Percentiles rank a stretch among this genome's conserved stretches.
Evolutionary conservation across 1,140 invertebrate genomes (phyloP).

Genomic region (Aradophagus sp.): DNA sequence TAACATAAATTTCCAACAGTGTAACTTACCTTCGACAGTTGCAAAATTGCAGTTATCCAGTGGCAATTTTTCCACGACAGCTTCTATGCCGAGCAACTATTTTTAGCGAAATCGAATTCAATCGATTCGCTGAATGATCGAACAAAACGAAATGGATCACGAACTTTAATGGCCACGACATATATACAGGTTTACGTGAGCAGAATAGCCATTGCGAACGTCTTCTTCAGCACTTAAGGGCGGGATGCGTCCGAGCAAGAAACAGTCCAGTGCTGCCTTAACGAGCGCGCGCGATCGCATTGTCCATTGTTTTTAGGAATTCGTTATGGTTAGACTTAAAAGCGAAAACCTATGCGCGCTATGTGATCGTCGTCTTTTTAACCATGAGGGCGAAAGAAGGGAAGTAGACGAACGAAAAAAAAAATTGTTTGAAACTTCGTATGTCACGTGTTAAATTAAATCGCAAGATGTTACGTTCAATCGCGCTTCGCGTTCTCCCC

Average conservation of each 20-base stretch:
- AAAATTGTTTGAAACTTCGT: constrained; percentile 11
- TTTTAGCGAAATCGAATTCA: constrained; percentile 53
- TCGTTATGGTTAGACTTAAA: constrained; percentile 37
- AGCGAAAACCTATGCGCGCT: constrained; percentile 32
- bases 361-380: constrained; percentile 2
- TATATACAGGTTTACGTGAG: constrained; percentile 53
- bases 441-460: constrained; percentile 27
- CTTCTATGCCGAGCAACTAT: constrained; percentile 41
- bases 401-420: background rate
- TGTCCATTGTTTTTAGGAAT: constrained; percentile 55
- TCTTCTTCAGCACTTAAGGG: constrained; percentile 55
- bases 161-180: constrained; percentile 37
- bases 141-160: constrained; percentile 47
- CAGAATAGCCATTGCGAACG: constrained; percentile 43
- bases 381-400: background rate
- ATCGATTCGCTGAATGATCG: constrained; percentile 50
- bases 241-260: constrained; percentile 36
- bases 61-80: constrained; percentile 38
- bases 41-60: constrained; percentile 23
- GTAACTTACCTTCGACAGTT: no score
- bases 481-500: background rate
- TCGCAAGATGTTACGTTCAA: constrained; percentile 3
- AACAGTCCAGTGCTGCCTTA: constrained; percentile 30
- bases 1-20: no score
- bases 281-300: constrained; percentile 45